A percentile compares a stretch with the other conserved stretches of the same genome.
These are phyloP conservation scores for Clupea harengus DNA, from an alignment of 2,113 vertebrate genomes.

Conservation along the genomic window DNA sequence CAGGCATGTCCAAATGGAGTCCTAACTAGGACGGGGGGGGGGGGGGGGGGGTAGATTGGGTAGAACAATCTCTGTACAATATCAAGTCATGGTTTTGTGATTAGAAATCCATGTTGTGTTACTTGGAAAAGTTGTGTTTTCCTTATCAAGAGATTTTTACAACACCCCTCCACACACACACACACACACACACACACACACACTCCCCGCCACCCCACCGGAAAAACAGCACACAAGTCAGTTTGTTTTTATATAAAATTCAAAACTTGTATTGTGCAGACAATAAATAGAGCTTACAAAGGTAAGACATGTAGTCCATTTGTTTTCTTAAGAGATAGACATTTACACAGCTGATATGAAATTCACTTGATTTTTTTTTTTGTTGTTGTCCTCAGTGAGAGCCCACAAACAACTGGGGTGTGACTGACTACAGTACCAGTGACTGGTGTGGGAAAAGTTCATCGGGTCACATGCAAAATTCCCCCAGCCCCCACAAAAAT, in stretches of 20 bases:
- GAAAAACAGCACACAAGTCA: slow-evolving; percentile 62
- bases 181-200: too few relatives aligned
- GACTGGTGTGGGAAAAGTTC: slow-evolving; percentile 73
- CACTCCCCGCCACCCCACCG: too few relatives aligned
- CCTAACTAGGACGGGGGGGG: background rate
- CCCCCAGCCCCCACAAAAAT: background rate
- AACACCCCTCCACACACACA: too few relatives aligned
- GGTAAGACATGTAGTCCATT: slow-evolving; percentile 74
- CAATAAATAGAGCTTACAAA: slow-evolving; percentile 93
- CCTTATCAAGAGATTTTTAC: too few relatives aligned
- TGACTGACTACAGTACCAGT: slow-evolving; percentile 58
- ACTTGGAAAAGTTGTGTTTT: too few relatives aligned
- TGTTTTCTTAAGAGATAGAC: slow-evolving; percentile 50
- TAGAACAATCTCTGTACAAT: background rate
- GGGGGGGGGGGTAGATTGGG: background rate
- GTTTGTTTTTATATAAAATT: slow-evolving; percentile 72
- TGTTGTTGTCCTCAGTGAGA: slow-evolving; percentile 44
- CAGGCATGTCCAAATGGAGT: background rate
- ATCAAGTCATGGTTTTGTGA: background rate
- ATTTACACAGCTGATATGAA: slow-evolving; percentile 72
- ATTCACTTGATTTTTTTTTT: slow-evolving; percentile 56
- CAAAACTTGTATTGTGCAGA: slow-evolving; percentile 91
- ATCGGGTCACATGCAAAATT: slow-evolving; percentile 79
- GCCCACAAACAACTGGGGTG: slow-evolving; percentile 58
- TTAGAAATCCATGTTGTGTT: background rate